Conservation (phyloP, 2,888 invertebrate species). For the Lobophora halterata region DNA sequence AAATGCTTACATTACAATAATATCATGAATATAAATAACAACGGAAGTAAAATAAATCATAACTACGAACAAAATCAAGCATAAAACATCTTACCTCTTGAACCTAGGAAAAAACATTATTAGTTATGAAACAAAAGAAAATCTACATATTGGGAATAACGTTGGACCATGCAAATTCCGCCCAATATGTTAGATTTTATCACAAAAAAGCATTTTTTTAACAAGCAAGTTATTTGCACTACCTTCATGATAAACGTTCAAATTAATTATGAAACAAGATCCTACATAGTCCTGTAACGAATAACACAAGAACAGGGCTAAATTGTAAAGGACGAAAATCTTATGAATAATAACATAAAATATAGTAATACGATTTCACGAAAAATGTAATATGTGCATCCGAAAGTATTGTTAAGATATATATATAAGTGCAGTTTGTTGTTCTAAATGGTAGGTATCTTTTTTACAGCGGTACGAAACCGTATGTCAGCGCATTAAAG, state of each 20-base stretch:
- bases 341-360: too few species aligned
- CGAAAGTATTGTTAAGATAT: too few species aligned
- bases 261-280: background rate
- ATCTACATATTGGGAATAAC: constrained; percentile 22
- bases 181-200: constrained; percentile 28
- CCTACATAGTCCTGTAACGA: background rate
- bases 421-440: too few species aligned
- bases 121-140: constrained; percentile 22
- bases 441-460: too few species aligned
- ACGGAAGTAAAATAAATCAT: constrained; percentile 45
- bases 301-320: constrained; percentile 1
- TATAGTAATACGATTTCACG: too few species aligned
- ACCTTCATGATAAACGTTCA: constrained; percentile 15
- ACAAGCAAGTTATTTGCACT: constrained; percentile 30
- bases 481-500: too few species aligned
- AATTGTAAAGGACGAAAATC: too few species aligned
- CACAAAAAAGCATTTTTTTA: constrained; percentile 32
- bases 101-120: constrained; percentile 62
- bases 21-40: constrained; percentile 36
- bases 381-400: too few species aligned
- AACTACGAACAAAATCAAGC: constrained; percentile 57
- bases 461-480: too few species aligned
- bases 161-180: constrained; percentile 11
- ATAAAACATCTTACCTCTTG: constrained; percentile 70
- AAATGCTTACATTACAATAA: constrained; percentile 16